Base-by-base conservation (phyloP, 2,797 vertebrate species). In the Pipistrellus nathusii region DNA sequence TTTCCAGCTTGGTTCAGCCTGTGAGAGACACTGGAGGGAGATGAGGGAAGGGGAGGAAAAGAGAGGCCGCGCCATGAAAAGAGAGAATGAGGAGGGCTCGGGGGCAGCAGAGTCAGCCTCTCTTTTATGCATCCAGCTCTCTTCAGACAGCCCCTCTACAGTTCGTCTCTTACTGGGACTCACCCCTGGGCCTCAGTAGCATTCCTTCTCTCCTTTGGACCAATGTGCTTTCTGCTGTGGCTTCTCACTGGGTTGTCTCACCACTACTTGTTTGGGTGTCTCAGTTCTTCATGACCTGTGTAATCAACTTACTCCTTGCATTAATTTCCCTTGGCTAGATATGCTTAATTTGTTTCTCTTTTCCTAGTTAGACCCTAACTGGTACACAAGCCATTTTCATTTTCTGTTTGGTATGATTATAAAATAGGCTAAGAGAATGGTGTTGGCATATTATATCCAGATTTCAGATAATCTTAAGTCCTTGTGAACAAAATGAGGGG, bases 401-500 rank as follows among this genome's bases (percentile, higher is more conserved):
- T 80, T 90, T 85, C 69, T 75, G 0, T 90, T 90, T 90, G 38
- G 5, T 88, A 3, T 62, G 10, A 6, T 76, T 93, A 27, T 55
- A 25, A 81, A 77, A 35, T 32, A 71, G 35, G 9, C 62, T 48
- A 53, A 88, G 46, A 83, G 51, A 86, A 71, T 78, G 77, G 32
- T 78, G 17, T 46, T 51, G 32, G 8, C 48, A 15, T 92, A 12
- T n/a, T 64, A 0, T 71, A 76, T 78, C 15, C 32, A 84, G 10
- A 81, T 85, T 92, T 85, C 41, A 76, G 38, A 48, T 75, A 35
- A 69, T 80, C 51, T 57, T 91, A 87, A 0, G 35, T 86, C 35
- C 11, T 55, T 90, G 17, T 72, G 68, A 94, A 77, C 27, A 95
- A 76, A 88, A 57, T 32, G 27, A 11, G 44, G n/a, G 41, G 48